Evolutionary conservation across 2,888 invertebrate genomes (phyloP), one percentile per base, ranked within the genome.

Genomic region (Brachyptera putata): DNA sequence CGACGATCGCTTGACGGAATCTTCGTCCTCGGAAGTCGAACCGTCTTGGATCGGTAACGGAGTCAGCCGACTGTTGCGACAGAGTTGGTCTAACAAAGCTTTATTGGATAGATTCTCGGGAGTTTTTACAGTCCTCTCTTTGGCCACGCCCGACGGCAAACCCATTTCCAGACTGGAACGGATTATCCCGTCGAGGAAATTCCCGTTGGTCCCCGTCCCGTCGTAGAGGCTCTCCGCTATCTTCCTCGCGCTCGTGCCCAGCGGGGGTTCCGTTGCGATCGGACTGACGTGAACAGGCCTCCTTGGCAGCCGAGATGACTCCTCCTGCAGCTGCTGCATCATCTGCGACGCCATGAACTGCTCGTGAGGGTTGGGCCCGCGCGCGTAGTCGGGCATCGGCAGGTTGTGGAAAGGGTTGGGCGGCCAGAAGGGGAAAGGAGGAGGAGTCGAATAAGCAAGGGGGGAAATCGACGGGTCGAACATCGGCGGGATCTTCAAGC

Each of bases 131-230:
- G 30, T 41, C 21, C 26, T 57, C 11, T 16, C 48, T 4, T 25
- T 22, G 46, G 14, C 41, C 9, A 22, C 16, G n/a, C 48, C 56
- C n/a, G 56, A 41, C 16, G 62, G 61, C n/a, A 84, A 83, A 3
- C 84, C 85, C 34, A 84, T 82, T 73, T 90, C 90, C 63, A 92
- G 77, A 67, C 86, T 88, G 66, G 90, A 89, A 68, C 90, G 79
- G 67, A 92, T 92, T 68, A 91, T 88, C 56, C 89, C 91, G 71
- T 91, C 90, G 56, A 91, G 79, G 73, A 91, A 89, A 69, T 84
- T 79, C n/a, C 89, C 88, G 65, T 89, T 89, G 66, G 86, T 84
- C 3, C 79, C 80, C 46, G 80, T 76, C 16, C 79, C 80, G 72
- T 87, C 80, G 79, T 89, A 80, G 55, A 85, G 73, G 56, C 80